phyloP scores from a whole-genome alignment of 1,140 invertebrate species.

The Mylabris phalerata region DNA sequence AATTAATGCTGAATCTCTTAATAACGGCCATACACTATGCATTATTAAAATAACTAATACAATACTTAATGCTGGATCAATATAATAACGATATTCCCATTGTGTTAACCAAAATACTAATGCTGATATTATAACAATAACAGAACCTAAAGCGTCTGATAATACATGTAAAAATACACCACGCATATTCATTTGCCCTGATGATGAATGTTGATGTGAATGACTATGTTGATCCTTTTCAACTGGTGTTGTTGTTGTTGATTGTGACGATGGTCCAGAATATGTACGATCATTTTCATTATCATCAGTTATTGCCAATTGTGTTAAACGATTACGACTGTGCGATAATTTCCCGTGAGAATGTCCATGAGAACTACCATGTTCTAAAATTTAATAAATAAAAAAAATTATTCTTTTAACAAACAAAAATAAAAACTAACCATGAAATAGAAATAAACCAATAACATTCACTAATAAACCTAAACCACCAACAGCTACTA shows the following conservation, averaged over 20 bases:
- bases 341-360: slow-evolving; percentile 59
- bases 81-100: slow-evolving; percentile 76
- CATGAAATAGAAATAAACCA: slow-evolving; percentile 75
- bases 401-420: neutral
- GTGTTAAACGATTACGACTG: slow-evolving; percentile 54
- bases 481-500: slow-evolving; percentile 69
- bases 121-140: slow-evolving; percentile 94
- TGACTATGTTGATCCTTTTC: slow-evolving; percentile 42
- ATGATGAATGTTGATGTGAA: slow-evolving; percentile 42
- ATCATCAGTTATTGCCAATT: slow-evolving; percentile 63
- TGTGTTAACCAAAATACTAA: slow-evolving; percentile 82
- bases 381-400: slow-evolving; percentile 50
- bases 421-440: slow-evolving; percentile 47
- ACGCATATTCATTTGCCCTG: slow-evolving; percentile 91
- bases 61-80: slow-evolving; percentile 89
- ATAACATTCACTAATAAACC: slow-evolving; percentile 79
- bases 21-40: slow-evolving; percentile 76
- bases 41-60: slow-evolving; percentile 74
- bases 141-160: slow-evolving; percentile 91
- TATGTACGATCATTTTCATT: slow-evolving; percentile 76
- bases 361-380: slow-evolving; percentile 66
- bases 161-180: slow-evolving; percentile 96
- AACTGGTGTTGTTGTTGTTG: slow-evolving; percentile 29
- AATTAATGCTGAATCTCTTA: slow-evolving; percentile 83
- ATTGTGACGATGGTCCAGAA: slow-evolving; percentile 42